Evolutionary conservation across 1,140 invertebrate species (phyloP).

Genomic region (Dendrolimus kikuchii): DNA sequence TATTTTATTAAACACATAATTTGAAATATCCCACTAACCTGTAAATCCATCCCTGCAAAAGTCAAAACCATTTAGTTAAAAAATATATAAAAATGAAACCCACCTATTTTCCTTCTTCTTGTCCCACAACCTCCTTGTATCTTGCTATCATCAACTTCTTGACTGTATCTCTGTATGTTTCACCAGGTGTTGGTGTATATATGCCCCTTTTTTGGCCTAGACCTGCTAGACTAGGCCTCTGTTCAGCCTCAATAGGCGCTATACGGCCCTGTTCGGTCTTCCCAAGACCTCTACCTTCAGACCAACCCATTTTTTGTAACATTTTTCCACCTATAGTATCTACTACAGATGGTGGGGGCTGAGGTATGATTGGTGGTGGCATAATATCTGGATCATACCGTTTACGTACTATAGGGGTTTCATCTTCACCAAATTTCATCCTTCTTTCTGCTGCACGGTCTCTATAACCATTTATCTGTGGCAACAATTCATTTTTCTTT

Average conservation of each 20-base stretch:
- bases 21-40: neutral
- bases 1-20: neutral
- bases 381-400: conserved; percentile 77
- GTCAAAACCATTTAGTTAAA: conserved; percentile 7
- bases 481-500: conserved; percentile 68
- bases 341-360: conserved; percentile 74
- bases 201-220: conserved; percentile 82
- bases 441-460: conserved; percentile 97
- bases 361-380: conserved; percentile 56
- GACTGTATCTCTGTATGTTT: conserved; percentile 92
- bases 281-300: conserved; percentile 94
- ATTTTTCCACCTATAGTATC: conserved; percentile 88
- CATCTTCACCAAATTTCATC: conserved; percentile 93
- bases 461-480: conserved; percentile 77
- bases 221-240: conserved; percentile 78
- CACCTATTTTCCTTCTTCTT: conserved; percentile 59
- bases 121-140: conserved; percentile 83
- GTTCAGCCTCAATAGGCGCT: conserved; percentile 87
- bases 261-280: conserved; percentile 94
- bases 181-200: conserved; percentile 83
- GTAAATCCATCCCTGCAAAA: conserved; percentile 1
- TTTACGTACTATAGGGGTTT: conserved; percentile 79
- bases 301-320: conserved; percentile 99
- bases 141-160: conserved; percentile 92
- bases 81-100: conserved; percentile 31